Base-by-base conservation (phyloP, 2,113 vertebrate species). In the Mus spicilegus region DNA sequence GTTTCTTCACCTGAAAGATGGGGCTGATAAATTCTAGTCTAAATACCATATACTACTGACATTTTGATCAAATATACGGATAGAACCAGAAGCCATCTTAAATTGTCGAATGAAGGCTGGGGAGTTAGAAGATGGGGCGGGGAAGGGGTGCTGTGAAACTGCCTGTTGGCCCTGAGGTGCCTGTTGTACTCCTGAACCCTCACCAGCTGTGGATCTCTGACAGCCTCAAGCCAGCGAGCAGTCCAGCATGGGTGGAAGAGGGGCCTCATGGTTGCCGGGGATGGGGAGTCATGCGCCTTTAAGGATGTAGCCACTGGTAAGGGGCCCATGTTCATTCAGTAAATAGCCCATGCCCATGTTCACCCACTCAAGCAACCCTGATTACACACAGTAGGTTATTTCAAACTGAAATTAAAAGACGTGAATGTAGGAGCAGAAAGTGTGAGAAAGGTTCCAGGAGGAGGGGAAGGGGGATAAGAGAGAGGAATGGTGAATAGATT, bases 31-130 rank as follows among this genome's bases (percentile, higher is more conserved):
- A 5, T 58, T 33, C 54, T 69, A 36, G 42, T 87, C 78, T 73
- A 90, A 84, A 46, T n/a, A 58, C 12, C 16, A 73, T 7, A 67
- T 17, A n/a, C 3, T 14, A 2, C 5, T 93, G 22, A 19, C 42
- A 86, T 69, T 54, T 87, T 77, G 81, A 89, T 56, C 7, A 78
- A 95, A 73, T 78, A 75, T 89, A 67, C 70, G n/a, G 30, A 39
- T 42, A 87, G 69, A 56, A 87, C 80, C 77, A 5, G 77, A 86
- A 87, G 10, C 0, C 1, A 36, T 51, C 28, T 58, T 42, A 76
- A 80, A 46, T 5, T 39, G 7, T 61, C 77, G 58, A 69, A 54
- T 8, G 24, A 16, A 70, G 72, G 16, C 49, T 12, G 49, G 80
- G 39, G 63, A 33, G 46, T 22, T 8, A 42, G 14, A 14, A 49